These are phyloP conservation scores for Pimephales promelas DNA, from an alignment of 2,113 vertebrate genomes.

Conservation along the genomic window DNA sequence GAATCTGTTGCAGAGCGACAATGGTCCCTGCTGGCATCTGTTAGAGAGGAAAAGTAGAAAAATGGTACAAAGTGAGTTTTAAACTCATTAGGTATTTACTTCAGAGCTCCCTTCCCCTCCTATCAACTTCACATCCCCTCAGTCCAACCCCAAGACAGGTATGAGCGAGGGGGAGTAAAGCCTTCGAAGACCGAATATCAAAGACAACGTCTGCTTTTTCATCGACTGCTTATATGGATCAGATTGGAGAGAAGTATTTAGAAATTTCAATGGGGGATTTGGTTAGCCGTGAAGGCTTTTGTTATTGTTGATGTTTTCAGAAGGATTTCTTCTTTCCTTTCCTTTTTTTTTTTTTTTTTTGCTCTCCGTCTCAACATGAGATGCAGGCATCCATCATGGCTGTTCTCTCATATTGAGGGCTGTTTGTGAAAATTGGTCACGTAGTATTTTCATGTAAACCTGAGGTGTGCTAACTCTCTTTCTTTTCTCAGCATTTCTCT, in stretches of 20 bases:
- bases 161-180: slow-evolving; percentile 22
- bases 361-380: slow-evolving; percentile 15
- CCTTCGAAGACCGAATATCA: slow-evolving; percentile 35
- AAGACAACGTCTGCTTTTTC: slow-evolving; percentile 41
- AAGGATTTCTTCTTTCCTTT: not conserved
- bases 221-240: slow-evolving; percentile 37
- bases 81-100: slow-evolving; percentile 56
- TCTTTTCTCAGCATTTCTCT: slow-evolving; percentile 3
- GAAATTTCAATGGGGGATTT: slow-evolving; percentile 37
- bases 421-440: slow-evolving; percentile 48
- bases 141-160: slow-evolving; percentile 20
- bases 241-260: slow-evolving; percentile 52
- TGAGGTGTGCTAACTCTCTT: slow-evolving; percentile 23
- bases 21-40: slow-evolving; percentile 1
- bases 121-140: slow-evolving; percentile 18
- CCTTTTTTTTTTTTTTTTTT: no score
- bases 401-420: slow-evolving; percentile 45
- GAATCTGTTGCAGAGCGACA: slow-evolving; percentile 1
- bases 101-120: slow-evolving; percentile 35
- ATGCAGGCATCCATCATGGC: slow-evolving; percentile 53
- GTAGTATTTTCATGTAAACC: slow-evolving; percentile 39
- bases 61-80: slow-evolving; percentile 45
- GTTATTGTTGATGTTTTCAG: slow-evolving; percentile 43
- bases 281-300: not conserved
- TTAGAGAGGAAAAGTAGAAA: not conserved